These are phyloP conservation scores for Mechanitis mazaeus DNA, from an alignment of 2,888 invertebrate species.

Conservation along the genomic window DNA sequence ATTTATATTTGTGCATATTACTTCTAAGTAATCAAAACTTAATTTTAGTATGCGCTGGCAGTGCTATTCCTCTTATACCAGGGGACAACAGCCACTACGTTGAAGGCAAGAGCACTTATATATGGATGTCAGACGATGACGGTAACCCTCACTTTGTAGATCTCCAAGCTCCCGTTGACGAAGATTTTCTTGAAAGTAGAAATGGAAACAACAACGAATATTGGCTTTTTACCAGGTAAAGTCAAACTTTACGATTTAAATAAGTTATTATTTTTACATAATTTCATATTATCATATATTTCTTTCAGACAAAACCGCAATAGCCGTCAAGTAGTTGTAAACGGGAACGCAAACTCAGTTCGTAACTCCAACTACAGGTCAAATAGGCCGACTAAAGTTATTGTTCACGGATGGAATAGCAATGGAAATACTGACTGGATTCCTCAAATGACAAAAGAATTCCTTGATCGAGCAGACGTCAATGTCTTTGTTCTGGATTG, in stretches of 20 bases:
- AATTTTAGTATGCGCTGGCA: constrained; percentile 22
- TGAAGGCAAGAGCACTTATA: constrained; percentile 37
- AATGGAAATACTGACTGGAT: constrained; percentile 37
- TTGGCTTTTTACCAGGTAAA: constrained; percentile 38
- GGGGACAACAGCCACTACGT: constrained; percentile 39
- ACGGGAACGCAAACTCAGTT: constrained; percentile 40
- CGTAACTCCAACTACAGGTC: constrained; percentile 40
- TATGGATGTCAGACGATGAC: constrained; percentile 40
- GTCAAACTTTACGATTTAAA: background rate
- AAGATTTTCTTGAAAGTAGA: constrained; percentile 20
- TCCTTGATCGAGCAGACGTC: constrained; percentile 35
- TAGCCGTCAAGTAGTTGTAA: constrained; percentile 37
- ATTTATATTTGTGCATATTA: too few relatives aligned
- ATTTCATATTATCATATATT: constrained; percentile 40
- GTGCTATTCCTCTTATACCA: constrained; percentile 26
- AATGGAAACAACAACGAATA: constrained; percentile 37
- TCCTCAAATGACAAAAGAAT: constrained; percentile 39
- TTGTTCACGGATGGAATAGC: constrained; percentile 40
- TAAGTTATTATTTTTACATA: constrained; percentile 27
- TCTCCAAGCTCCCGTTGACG: constrained; percentile 30
- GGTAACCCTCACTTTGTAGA: constrained; percentile 37
- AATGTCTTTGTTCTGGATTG: constrained; percentile 61
- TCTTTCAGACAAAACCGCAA: constrained; percentile 40
- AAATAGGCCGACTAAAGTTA: constrained; percentile 34
- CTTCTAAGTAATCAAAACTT: background rate